Evolutionary conservation across 2,888 invertebrate species (phyloP), one percentile per base, ranked within the genome.

Genomic region (Platerodrilus igneus): DNA sequence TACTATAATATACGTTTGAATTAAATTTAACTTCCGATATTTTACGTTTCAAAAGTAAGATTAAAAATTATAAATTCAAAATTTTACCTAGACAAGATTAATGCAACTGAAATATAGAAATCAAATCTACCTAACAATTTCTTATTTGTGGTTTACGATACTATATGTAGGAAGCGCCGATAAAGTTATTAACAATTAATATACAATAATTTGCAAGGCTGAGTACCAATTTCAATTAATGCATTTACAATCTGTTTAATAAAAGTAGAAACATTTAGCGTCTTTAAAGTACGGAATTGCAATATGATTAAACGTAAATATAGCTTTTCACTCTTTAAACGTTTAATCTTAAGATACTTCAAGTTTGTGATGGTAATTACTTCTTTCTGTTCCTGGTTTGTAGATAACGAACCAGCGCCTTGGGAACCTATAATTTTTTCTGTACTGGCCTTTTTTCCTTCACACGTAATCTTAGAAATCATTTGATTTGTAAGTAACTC

Each of bases 231-330:
- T 45, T 71, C 64, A 1, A 72, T 68, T 36, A 73, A 51, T 22
- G 58, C 60, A 25, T 59, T 58, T 63, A 72, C 67, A 6, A 71
- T 60, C 32, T 60, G 58, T 31, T 66, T 61, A 3, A 71, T 56
- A 4, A 58, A 56, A 16, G 57, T 35, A 34, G 37, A 45, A 13
- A 69, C 61, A 35, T 69, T 68, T 9, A 79, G 58, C 3, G 73
- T 65, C 56, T 78, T 78, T 42, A 79, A 59, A 2, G 78, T 75
- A 2, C 74, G 67, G 47, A 77, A 69, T 55, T 78, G 77, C 18
- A 79, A 52, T 45, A 69, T 70, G 0, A 73, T 67, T 41, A 76
- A 56, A 45, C 69, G 67, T n/a, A 76, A 52, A 37, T 65, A 65
- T 15, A 66, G 60, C 6, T 67, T 59, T 56, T 77, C 77, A 34